phyloP scores from a whole-genome alignment of 2,113 vertebrate species.

The Bambusicola thoracicus region DNA sequence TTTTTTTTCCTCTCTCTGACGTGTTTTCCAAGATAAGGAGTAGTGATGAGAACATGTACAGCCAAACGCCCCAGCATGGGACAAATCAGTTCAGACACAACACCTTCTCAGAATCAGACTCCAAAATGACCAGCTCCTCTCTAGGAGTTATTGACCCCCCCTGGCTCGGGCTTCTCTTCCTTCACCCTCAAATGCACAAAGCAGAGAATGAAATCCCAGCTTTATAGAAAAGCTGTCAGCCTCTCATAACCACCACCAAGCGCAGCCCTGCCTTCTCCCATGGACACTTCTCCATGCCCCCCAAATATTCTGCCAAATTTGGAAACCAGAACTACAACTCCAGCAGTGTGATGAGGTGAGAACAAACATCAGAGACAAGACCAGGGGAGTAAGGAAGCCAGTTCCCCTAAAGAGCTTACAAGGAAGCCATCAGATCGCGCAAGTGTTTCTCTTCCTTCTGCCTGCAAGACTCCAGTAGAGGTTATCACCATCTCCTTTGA shows the following conservation, averaged over 20 bases:
- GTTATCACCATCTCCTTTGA: constrained; percentile 13
- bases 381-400: neutral
- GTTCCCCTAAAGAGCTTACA: neutral
- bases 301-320: neutral
- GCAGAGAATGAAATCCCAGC: neutral
- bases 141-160: neutral
- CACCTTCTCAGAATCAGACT: neutral
- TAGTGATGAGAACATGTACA: neutral
- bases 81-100: neutral
- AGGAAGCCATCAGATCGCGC: neutral
- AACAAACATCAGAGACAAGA: neutral
- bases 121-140: neutral
- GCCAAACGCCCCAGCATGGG: neutral
- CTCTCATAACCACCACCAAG: neutral
- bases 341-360: neutral
- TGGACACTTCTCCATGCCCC: neutral
- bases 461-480: neutral
- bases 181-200: neutral
- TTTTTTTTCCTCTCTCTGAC: neutral
- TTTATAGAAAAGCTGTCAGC: neutral
- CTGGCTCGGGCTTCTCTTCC: neutral
- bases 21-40: neutral
- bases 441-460: neutral
- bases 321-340: neutral
- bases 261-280: neutral